Evolutionary conservation across 1,140 invertebrate species (phyloP).

Genomic region (Diachasmimorpha longicaudata): DNA sequence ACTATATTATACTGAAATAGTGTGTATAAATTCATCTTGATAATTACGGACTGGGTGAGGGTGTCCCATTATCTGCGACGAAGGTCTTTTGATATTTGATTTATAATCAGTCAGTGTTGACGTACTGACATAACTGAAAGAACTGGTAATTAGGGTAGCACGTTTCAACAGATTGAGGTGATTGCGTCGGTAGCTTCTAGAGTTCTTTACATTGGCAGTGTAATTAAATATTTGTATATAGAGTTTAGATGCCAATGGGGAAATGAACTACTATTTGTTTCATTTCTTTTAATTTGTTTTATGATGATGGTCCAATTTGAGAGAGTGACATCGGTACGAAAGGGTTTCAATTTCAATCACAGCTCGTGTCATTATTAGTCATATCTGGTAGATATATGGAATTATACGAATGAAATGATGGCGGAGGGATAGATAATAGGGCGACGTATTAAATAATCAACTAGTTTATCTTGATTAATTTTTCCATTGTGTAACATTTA

Average conservation of each 20-base stretch:
- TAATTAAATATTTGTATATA: too few relatives aligned
- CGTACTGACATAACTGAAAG: too few relatives aligned
- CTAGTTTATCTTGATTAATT: neutral
- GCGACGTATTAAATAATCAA: neutral
- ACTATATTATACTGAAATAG: neutral
- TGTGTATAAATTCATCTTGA: neutral
- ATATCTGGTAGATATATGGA: neutral
- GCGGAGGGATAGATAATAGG: neutral
- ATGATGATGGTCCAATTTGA: neutral
- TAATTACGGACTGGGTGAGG: neutral
- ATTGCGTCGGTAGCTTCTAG: too few relatives aligned
- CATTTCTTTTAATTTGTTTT: neutral
- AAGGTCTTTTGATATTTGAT: too few relatives aligned
- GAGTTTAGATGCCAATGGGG: too few relatives aligned
- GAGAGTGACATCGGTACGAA: neutral
- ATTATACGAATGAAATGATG: neutral
- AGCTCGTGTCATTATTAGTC: neutral
- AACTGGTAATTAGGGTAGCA: too few relatives aligned
- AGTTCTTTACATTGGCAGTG: too few relatives aligned
- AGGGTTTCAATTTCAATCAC: neutral
- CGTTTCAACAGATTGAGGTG: too few relatives aligned
- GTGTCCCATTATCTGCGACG: too few relatives aligned
- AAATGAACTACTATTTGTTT: neutral
- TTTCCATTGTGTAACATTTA: neutral
- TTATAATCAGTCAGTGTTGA: too few relatives aligned